Conservation (phyloP, 2,888 invertebrate genomes). For the Harpalus rubripes region DNA sequence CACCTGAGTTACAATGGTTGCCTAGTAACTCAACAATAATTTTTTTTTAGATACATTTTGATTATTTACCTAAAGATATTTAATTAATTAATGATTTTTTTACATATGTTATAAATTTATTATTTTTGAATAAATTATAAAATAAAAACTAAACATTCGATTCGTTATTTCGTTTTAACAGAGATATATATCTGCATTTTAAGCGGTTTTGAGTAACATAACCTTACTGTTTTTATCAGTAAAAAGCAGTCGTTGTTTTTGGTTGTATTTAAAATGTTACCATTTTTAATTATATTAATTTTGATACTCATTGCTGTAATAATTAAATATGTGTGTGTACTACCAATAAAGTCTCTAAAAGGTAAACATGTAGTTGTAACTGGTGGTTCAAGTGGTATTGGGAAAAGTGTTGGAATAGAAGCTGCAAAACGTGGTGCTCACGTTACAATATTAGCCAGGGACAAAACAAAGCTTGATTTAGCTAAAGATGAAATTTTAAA, state of each 20-base stretch:
- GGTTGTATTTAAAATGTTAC: slow-evolving; percentile 9
- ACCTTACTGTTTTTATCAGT: too few relatives aligned
- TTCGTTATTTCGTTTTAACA: too few relatives aligned
- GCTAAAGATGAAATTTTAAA: slow-evolving; percentile 82
- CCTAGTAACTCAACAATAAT: too few relatives aligned
- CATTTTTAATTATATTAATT: not conserved
- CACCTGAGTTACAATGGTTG: too few relatives aligned
- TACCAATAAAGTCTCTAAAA: slow-evolving; percentile 75
- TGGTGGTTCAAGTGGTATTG: slow-evolving; percentile 98
- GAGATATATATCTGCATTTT: too few relatives aligned
- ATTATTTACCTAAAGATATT: too few relatives aligned
- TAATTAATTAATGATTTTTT: too few relatives aligned
- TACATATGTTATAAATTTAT: not conserved
- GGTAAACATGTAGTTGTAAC: slow-evolving; percentile 87
- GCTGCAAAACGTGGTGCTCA: slow-evolving; percentile 90
- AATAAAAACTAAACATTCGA: not conserved
- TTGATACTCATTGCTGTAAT: not conserved
- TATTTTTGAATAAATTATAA: not conserved
- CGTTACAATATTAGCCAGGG: slow-evolving; percentile 94
- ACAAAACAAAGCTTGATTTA: slow-evolving; percentile 83
- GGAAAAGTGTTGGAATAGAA: slow-evolving; percentile 89
- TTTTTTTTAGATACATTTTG: too few relatives aligned
- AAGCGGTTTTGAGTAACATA: too few relatives aligned
- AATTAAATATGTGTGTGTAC: slow-evolving; percentile 5
- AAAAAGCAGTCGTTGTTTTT: not conserved